Conservation (phyloP, 2,113 vertebrate species). For the Ammospiza nelsoni region DNA sequence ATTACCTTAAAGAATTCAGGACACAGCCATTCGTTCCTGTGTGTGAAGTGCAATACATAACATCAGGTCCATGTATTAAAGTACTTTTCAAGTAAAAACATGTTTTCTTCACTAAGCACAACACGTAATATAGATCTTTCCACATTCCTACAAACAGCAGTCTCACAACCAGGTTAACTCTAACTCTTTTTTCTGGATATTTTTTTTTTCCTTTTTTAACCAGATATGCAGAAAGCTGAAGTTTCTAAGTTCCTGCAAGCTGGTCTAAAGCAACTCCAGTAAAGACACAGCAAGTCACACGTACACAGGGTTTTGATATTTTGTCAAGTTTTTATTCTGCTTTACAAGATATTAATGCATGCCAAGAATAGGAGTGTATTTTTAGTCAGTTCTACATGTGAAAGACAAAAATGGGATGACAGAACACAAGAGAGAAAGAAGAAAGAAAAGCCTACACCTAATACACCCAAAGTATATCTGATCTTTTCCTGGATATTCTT, state of each 20-base stretch:
- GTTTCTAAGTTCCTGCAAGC: neutral
- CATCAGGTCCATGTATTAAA: neutral
- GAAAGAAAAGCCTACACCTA: constrained; percentile 7
- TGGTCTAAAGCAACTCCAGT: neutral
- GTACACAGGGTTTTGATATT: neutral
- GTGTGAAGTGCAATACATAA: neutral
- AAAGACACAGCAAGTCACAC: neutral
- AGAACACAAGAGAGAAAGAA: neutral
- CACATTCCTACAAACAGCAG: neutral
- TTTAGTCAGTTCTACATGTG: neutral
- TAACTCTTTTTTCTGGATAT: neutral
- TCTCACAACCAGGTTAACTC: neutral
- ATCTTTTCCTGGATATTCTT: constrained; percentile 12
- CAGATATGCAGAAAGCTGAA: neutral
- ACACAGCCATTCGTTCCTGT: neutral
- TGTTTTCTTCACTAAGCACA: neutral
- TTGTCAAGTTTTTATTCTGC: constrained; percentile 12
- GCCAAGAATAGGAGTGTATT: neutral
- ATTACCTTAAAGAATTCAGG: neutral
- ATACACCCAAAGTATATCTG: neutral
- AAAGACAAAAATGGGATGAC: constrained; percentile 22
- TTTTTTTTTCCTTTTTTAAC: neutral
- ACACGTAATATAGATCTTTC: rapidly evolving
- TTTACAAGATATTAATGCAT: neutral
- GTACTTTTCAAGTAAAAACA: neutral